These are phyloP conservation scores for Odocoileus virginianus DNA, from an alignment of 2,113 vertebrate genomes.

Conservation along the genomic window DNA sequence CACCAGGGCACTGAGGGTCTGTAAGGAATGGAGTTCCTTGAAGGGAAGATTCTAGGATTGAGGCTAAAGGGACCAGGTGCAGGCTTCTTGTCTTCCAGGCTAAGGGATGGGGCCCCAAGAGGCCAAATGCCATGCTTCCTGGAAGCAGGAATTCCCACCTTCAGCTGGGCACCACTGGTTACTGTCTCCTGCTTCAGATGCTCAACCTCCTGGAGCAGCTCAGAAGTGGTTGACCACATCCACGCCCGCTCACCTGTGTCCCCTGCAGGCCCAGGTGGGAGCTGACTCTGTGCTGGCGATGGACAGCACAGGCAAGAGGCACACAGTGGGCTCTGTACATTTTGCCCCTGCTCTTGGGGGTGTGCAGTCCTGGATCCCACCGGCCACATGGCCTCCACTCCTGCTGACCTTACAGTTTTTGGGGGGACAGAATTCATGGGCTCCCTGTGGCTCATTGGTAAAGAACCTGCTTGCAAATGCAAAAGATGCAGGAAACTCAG, in stretches of 20 bases:
- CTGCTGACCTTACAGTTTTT: background rate
- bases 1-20: rapidly evolving
- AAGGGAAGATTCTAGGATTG: background rate
- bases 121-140: rapidly evolving
- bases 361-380: rapidly evolving
- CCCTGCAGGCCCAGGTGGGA: rapidly evolving
- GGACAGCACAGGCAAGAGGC: rapidly evolving
- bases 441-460: background rate
- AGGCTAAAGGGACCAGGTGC: background rate
- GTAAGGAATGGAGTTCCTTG: rapidly evolving
- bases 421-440: background rate
- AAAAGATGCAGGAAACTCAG: background rate
- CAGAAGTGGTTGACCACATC: rapidly evolving
- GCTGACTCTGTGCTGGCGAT: too few relatives aligned
- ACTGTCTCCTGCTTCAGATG: rapidly evolving
- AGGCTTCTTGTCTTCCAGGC: background rate
- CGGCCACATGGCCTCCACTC: rapidly evolving
- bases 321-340: rapidly evolving
- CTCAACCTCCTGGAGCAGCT: rapidly evolving
- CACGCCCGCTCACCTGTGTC: rapidly evolving
- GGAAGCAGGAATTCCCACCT: rapidly evolving
- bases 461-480: background rate
- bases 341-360: rapidly evolving
- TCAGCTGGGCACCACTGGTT: rapidly evolving
- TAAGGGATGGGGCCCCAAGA: background rate